phyloP scores from a whole-genome alignment of 2,888 invertebrate species.

The Achlya flavicornis region DNA sequence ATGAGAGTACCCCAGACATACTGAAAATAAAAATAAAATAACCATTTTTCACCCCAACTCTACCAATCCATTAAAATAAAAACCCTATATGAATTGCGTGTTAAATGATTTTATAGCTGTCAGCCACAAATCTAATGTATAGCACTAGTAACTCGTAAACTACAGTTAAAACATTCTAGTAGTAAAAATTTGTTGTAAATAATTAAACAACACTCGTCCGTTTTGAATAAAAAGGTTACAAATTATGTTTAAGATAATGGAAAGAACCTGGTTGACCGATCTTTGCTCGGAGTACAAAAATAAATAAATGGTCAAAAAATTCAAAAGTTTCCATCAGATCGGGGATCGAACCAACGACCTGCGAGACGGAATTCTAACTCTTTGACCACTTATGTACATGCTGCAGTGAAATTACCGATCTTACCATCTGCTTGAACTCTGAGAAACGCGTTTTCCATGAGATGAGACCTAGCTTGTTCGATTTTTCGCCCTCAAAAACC shows the following conservation, averaged over 20 bases:
- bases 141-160: conserved; percentile 30
- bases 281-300: too few relatives aligned
- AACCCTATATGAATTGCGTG: conserved; percentile 30
- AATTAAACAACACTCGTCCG: neutral
- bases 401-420: too few relatives aligned
- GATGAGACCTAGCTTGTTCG: too few relatives aligned
- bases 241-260: too few relatives aligned
- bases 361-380: too few relatives aligned
- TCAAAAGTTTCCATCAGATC: too few relatives aligned
- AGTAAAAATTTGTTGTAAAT: conserved; percentile 19
- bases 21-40: conserved; percentile 1
- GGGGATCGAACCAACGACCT: too few relatives aligned
- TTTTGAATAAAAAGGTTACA: neutral
- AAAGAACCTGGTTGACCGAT: too few relatives aligned
- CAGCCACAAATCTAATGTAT: conserved; percentile 28
- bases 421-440: too few relatives aligned
- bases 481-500: too few relatives aligned
- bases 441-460: neutral
- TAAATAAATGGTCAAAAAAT: too few relatives aligned
- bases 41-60: neutral
- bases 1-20: neutral
- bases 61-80: conserved; percentile 19
- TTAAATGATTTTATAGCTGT: conserved; percentile 19
- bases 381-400: too few relatives aligned
- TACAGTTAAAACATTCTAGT: conserved; percentile 27